Percentiles rank a stretch among this genome's conserved stretches.
Evolutionary conservation across 92 coral and sea anemone genomes (phyloP).

Genomic region (Palythoa grandis): DNA sequence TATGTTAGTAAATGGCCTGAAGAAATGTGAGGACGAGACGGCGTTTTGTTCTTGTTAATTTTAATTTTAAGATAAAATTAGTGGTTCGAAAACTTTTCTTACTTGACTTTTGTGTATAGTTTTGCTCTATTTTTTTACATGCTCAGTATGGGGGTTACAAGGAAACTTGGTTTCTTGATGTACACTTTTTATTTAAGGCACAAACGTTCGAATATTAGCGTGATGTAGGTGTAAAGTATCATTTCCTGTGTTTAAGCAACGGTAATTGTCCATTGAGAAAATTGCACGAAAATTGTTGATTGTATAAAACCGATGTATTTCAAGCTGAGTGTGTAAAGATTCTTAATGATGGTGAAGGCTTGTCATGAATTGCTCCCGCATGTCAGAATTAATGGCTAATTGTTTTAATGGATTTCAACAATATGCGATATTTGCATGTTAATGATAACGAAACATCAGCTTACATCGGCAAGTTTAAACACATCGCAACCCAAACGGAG

Average conservation of each 20-base stretch:
- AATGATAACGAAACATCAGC: conserved; percentile 43
- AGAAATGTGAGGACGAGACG: conserved; percentile 27
- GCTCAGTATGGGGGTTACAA: too few relatives aligned
- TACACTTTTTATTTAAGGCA: conserved; percentile 8
- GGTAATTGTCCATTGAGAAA: conserved; percentile 43
- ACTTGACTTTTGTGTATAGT: neutral
- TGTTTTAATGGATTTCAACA: conserved; percentile 62
- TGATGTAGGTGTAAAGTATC: conserved; percentile 20
- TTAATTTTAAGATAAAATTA: neutral
- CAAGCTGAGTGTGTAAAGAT: conserved; percentile 39
- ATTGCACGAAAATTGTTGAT: conserved; percentile 41
- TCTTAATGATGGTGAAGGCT: conserved; percentile 12
- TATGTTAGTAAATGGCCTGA: conserved; percentile 24
- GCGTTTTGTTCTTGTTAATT: neutral
- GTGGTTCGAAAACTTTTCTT: neutral
- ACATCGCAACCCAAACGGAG: too few relatives aligned
- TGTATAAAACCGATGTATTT: conserved; percentile 21
- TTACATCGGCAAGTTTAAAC: neutral
- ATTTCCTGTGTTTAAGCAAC: conserved; percentile 35
- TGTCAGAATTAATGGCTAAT: conserved; percentile 63
- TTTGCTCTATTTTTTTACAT: neutral
- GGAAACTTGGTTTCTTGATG: neutral
- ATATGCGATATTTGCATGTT: conserved; percentile 58
- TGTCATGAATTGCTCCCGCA: conserved; percentile 37
- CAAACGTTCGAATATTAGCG: conserved; percentile 30